phyloP scores from a whole-genome alignment of 2,888 invertebrate genomes.

The Pseudanteris insignis region DNA sequence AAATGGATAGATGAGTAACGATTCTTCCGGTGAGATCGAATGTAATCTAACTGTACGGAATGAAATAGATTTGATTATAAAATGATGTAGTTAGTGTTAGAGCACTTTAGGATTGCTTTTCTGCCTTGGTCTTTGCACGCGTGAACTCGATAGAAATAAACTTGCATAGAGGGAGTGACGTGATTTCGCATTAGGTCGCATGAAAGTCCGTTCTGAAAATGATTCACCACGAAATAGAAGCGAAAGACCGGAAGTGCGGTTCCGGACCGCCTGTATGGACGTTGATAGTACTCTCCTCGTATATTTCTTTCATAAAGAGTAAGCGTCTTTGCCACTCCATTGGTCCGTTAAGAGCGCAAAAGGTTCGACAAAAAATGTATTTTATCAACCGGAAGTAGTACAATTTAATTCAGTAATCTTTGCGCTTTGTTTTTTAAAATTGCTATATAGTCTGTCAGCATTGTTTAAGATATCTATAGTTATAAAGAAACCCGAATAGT shows the following conservation, averaged over 20 bases:
- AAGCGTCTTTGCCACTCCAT: slow-evolving; percentile 13
- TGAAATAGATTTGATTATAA: not conserved
- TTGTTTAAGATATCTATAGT: too few species aligned
- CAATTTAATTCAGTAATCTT: slow-evolving; percentile 18
- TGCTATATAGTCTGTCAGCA: too few species aligned
- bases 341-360: slow-evolving; percentile 16
- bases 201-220: slow-evolving; percentile 41
- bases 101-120: slow-evolving; percentile 15
- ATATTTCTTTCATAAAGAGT: slow-evolving; percentile 31
- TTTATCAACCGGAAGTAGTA: slow-evolving; percentile 20
- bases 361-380: too few species aligned
- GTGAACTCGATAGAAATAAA: slow-evolving; percentile 38
- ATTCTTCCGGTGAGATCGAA: too few species aligned
- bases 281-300: slow-evolving; percentile 21
- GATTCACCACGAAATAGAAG: slow-evolving; percentile 42
- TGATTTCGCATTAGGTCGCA: slow-evolving; percentile 42
- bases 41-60: too few species aligned
- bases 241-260: slow-evolving; percentile 43
- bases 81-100: slow-evolving; percentile 8
- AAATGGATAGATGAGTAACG: too few species aligned
- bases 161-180: slow-evolving; percentile 37
- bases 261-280: slow-evolving; percentile 35
- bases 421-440: too few species aligned
- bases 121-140: slow-evolving; percentile 30
- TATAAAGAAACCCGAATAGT: too few species aligned